A percentile compares a stretch with the other conserved stretches of the same genome.
phyloP scores from a whole-genome alignment of 2,113 vertebrate species.

The Microcebus tavaratra region DNA sequence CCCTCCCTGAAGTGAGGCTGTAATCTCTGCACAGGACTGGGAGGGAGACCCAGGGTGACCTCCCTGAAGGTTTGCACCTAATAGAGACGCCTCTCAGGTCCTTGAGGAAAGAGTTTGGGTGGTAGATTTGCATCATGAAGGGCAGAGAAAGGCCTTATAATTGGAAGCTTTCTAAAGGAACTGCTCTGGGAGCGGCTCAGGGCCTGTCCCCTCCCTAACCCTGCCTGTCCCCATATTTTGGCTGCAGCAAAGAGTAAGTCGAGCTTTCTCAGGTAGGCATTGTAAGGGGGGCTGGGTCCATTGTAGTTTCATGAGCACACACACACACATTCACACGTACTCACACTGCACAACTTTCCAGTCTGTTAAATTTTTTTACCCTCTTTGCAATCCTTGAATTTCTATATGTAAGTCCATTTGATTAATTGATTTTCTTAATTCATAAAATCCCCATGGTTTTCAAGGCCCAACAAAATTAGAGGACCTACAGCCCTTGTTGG shows the following conservation, averaged over 20 bases:
- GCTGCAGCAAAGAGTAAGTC: too few species aligned
- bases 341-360: neutral
- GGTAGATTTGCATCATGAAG: neutral
- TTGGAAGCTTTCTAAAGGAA: neutral
- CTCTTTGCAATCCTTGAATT: neutral
- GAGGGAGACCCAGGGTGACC: too few species aligned
- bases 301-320: too few species aligned
- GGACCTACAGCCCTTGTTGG: neutral
- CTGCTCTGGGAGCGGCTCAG: too few species aligned
- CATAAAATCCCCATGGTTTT: neutral
- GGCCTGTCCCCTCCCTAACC: too few species aligned
- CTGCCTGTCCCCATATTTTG: neutral
- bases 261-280: neutral
- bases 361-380: too few species aligned
- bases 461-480: neutral
- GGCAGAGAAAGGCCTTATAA: neutral
- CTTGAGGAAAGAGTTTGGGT: neutral
- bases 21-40: neutral
- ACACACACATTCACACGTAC: neutral
- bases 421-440: neutral
- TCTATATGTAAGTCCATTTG: neutral
- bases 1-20: rapidly evolving
- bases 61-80: neutral
- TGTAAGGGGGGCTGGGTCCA: rapidly evolving
- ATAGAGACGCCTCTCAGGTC: neutral